Evolutionary conservation across 2,888 invertebrate genomes (phyloP).

Genomic region (Brenthis hecate): DNA sequence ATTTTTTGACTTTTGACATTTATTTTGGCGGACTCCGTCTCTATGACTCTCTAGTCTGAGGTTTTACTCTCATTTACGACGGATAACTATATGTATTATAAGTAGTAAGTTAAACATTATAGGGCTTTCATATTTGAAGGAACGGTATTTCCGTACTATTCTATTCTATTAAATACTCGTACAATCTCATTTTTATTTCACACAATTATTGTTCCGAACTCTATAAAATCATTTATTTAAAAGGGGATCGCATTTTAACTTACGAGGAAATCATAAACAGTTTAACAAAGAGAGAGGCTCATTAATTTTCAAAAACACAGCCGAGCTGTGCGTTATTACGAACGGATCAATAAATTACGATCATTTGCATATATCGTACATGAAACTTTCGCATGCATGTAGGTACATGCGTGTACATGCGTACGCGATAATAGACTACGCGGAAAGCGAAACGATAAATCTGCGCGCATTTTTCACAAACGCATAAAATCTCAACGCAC

Average conservation of each 20-base stretch:
- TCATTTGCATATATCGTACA: slow-evolving; percentile 49
- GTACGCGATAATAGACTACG: slow-evolving; percentile 65
- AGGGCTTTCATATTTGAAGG: too few relatives aligned
- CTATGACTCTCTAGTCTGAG: too few relatives aligned
- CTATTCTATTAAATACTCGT: too few relatives aligned
- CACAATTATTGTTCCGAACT: neutral
- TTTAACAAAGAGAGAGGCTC: slow-evolving; percentile 38
- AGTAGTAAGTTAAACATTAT: too few relatives aligned
- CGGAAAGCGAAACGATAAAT: slow-evolving; percentile 73
- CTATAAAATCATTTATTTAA: slow-evolving; percentile 16
- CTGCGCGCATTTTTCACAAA: slow-evolving; percentile 76
- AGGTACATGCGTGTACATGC: slow-evolving; percentile 32
- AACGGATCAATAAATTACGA: slow-evolving; percentile 48
- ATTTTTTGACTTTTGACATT: too few relatives aligned
- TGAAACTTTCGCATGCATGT: slow-evolving; percentile 41
- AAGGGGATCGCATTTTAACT: slow-evolving; percentile 21
- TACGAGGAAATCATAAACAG: slow-evolving; percentile 36
- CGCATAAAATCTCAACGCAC: slow-evolving; percentile 77
- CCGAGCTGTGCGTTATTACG: slow-evolving; percentile 39
- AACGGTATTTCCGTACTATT: too few relatives aligned
- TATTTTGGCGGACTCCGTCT: too few relatives aligned
- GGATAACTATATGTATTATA: too few relatives aligned
- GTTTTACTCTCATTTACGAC: too few relatives aligned
- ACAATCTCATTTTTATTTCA: neutral
- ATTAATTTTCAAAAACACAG: slow-evolving; percentile 41